phyloP scores from a whole-genome alignment of 2,888 invertebrate genomes.

The Arrhopalites spinosus region DNA sequence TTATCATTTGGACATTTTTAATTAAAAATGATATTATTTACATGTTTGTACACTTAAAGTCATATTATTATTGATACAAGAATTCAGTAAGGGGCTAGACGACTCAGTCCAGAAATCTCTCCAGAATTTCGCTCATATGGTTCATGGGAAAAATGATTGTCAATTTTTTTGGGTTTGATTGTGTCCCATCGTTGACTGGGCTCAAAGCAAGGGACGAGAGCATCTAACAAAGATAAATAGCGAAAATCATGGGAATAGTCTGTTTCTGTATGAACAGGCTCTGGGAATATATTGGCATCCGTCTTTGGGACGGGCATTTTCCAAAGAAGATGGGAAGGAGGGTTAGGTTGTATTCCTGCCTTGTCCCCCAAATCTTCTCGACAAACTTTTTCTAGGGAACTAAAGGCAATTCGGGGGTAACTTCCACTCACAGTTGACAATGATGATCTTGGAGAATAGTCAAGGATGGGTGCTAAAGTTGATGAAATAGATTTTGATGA shows the following conservation, averaged over 20 bases:
- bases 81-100: no score
- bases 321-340: background rate
- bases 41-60: no score
- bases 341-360: background rate
- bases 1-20: no score
- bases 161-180: background rate
- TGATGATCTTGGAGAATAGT: conserved; percentile 18
- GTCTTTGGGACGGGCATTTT: conserved; percentile 16
- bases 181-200: background rate
- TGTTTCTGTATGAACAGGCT: conserved; percentile 5
- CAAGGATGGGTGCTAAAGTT: background rate
- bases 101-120: no score
- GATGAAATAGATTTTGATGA: conserved; percentile 9
- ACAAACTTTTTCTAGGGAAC: conserved; percentile 10
- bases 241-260: conserved; percentile 34
- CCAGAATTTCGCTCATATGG: no score
- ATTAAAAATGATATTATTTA: no score
- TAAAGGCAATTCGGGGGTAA: conserved; percentile 21
- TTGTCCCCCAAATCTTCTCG: conserved; percentile 5
- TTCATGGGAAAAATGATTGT: background rate
- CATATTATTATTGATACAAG: no score
- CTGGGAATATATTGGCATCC: background rate
- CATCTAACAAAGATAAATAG: conserved; percentile 17
- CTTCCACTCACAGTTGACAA: conserved; percentile 1
- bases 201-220: conserved; percentile 20